Evolutionary conservation across 2,888 invertebrate species (phyloP).

Genomic region (Phengaris alcon): DNA sequence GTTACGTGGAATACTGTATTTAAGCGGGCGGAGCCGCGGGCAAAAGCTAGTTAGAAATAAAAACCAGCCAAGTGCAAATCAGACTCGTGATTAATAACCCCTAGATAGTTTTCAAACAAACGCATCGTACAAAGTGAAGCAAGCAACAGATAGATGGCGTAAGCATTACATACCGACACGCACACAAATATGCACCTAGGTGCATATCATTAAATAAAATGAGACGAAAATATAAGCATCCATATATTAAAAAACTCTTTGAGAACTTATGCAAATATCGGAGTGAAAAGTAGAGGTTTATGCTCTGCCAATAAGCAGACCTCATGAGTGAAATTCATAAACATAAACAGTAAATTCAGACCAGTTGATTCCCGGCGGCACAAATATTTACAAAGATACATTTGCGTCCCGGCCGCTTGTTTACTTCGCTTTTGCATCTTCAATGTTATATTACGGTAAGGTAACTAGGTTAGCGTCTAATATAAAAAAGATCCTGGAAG

Average conservation of each 20-base stretch:
- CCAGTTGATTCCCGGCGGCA: constrained; percentile 17
- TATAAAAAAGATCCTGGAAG: background rate
- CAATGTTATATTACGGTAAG: background rate
- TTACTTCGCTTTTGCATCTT: background rate
- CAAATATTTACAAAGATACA: constrained; percentile 15
- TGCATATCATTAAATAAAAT: no score
- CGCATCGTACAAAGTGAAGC: no score
- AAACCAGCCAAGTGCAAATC: no score
- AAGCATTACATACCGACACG: no score
- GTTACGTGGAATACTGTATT: no score
- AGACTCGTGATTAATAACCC: no score
- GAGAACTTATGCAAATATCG: background rate
- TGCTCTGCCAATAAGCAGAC: background rate
- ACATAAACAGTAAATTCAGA: constrained; percentile 24
- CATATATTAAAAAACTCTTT: background rate
- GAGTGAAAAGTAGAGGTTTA: background rate
- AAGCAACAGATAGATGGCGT: no score
- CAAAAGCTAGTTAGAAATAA: no score
- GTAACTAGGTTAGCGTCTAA: background rate
- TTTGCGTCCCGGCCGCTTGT: background rate
- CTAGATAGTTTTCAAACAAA: no score
- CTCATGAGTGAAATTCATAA: constrained; percentile 9
- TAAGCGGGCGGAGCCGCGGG: no score
- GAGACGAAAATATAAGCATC: no score
- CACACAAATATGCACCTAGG: no score